Conservation (phyloP, 2,888 invertebrate species). For the Brenthis ino region DNA sequence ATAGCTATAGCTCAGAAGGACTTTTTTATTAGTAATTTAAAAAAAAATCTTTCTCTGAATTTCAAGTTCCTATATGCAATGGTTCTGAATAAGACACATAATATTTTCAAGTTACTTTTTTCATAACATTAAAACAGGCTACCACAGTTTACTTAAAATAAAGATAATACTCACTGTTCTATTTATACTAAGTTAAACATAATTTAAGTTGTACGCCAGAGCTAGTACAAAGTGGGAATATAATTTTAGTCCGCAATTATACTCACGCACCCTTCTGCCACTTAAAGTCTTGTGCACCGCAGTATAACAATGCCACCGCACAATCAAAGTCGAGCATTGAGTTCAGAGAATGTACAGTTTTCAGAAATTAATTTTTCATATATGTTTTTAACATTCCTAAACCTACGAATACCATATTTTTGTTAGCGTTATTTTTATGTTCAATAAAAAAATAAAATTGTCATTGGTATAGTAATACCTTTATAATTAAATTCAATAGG, state of each 20-base stretch:
- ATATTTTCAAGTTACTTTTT: no score
- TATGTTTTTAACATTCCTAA: neutral
- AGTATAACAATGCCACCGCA: constrained; percentile 7
- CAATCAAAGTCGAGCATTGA: constrained; percentile 11
- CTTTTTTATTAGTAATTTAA: no score
- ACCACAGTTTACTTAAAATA: neutral
- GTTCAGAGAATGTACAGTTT: neutral
- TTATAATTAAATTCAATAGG: no score
- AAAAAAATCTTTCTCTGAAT: no score
- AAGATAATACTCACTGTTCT: neutral
- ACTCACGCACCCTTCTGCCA: constrained; percentile 8
- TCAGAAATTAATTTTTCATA: constrained; percentile 1
- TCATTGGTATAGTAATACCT: no score
- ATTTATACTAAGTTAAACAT: constrained; percentile 2
- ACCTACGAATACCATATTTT: no score
- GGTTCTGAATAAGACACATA: no score
- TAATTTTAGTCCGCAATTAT: constrained; percentile 17
- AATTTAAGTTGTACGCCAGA: neutral
- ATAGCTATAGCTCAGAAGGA: no score
- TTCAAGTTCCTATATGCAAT: no score
- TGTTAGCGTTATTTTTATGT: neutral
- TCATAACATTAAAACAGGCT: no score
- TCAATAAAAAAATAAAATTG: neutral
- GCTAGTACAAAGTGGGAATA: constrained; percentile 5
- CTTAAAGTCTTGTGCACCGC: constrained; percentile 13